Evolutionary conservation across 1,140 invertebrate genomes (phyloP).

Genomic region (Tetragonula clypearis): DNA sequence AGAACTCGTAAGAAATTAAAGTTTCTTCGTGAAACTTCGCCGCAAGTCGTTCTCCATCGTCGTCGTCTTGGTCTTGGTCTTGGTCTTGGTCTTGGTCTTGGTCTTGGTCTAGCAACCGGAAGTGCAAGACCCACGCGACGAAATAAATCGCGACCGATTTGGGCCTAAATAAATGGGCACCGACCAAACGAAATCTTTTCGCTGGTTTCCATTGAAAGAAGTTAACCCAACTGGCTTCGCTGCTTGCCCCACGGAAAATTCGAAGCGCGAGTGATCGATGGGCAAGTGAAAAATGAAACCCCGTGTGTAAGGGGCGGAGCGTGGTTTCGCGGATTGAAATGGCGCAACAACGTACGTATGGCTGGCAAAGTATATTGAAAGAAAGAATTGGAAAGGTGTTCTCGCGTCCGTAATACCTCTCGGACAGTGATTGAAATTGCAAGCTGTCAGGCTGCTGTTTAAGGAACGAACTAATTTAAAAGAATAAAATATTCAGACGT

Average conservation of each 20-base stretch:
- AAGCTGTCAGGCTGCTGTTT: not conserved
- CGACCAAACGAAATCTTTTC: not conserved
- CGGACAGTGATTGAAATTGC: not conserved
- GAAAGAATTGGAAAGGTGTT: too few species aligned
- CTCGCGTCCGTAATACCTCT: too few species aligned
- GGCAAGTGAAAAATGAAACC: too few species aligned
- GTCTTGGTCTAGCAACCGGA: not conserved
- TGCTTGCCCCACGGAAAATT: not conserved
- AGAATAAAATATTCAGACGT: not conserved
- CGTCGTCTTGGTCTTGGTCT: not conserved
- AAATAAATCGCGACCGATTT: constrained; percentile 28
- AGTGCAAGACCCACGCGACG: not conserved
- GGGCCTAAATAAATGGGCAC: too few species aligned
- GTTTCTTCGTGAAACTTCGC: constrained; percentile 35
- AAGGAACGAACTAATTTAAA: not conserved
- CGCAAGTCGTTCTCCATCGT: constrained; percentile 29
- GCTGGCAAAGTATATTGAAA: not conserved
- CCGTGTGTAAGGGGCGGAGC: not conserved
- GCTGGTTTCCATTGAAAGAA: not conserved
- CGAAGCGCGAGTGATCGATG: not conserved
- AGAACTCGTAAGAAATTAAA: constrained; percentile 54
- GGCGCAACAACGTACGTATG: not conserved
- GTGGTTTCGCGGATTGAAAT: not conserved
- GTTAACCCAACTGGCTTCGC: too few species aligned
- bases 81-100: not conserved